Evolutionary conservation across 1,140 invertebrate genomes (phyloP).

Genomic region (Ceratitis capitata): DNA sequence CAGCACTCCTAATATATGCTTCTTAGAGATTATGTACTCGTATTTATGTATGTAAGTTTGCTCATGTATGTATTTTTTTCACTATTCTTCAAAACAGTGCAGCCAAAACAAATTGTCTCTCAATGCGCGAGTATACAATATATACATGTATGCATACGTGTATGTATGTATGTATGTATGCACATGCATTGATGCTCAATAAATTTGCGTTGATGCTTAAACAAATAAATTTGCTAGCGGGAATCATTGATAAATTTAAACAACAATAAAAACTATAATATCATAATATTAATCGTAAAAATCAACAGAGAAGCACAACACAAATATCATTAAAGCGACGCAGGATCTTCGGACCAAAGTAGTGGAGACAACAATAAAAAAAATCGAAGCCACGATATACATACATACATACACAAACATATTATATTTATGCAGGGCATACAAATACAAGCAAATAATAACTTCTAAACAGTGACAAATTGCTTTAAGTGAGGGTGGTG

Average conservation of each 20-base stretch:
- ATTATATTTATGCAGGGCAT: not conserved
- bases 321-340: too few relatives aligned
- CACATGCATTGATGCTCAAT: not conserved
- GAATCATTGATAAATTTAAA: not conserved
- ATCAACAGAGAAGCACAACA: not conserved
- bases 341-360: too few relatives aligned
- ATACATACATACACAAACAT: not conserved
- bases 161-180: not conserved
- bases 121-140: too few relatives aligned
- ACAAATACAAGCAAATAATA: too few relatives aligned
- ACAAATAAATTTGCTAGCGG: not conserved
- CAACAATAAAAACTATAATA: not conserved
- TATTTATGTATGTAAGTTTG: too few relatives aligned
- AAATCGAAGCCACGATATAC: not conserved
- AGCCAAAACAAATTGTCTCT: too few relatives aligned
- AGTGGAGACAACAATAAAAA: not conserved
- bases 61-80: too few relatives aligned
- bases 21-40: too few relatives aligned
- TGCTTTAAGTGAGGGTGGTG: not conserved
- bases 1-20: too few relatives aligned
- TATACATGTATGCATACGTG: too few relatives aligned
- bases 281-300: not conserved
- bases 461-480: not conserved
- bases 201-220: not conserved
- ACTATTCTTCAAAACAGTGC: too few relatives aligned